phyloP scores from a whole-genome alignment of 1,140 invertebrate species.

The Drosophila hydei region DNA sequence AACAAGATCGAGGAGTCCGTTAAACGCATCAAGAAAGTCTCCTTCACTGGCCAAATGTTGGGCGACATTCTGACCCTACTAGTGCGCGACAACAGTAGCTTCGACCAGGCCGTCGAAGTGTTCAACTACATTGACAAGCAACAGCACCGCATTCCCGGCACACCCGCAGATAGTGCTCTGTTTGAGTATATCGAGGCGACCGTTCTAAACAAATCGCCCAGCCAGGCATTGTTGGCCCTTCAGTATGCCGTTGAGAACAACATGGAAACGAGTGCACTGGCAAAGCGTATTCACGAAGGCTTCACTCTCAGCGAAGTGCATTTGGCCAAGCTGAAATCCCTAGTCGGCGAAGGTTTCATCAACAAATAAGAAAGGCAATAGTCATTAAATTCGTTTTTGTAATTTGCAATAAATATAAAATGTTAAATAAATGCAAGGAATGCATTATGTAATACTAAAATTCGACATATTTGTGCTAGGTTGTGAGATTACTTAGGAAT shows the following conservation, averaged over 20 bases:
- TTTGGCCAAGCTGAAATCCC: slow-evolving; percentile 84
- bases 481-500: slow-evolving; percentile 27
- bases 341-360: slow-evolving; percentile 83
- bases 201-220: slow-evolving; percentile 84
- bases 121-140: slow-evolving; percentile 85
- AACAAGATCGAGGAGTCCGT: slow-evolving; percentile 84
- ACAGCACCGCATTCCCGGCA: slow-evolving; percentile 85
- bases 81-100: slow-evolving; percentile 84
- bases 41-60: slow-evolving; percentile 86
- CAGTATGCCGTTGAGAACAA: slow-evolving; percentile 85
- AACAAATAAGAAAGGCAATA: slow-evolving; percentile 50
- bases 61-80: slow-evolving; percentile 85
- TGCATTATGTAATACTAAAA: slow-evolving; percentile 29
- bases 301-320: slow-evolving; percentile 85
- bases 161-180: slow-evolving; percentile 84
- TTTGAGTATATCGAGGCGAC: slow-evolving; percentile 84
- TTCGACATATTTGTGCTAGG: slow-evolving; percentile 5
- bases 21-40: slow-evolving; percentile 73
- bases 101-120: slow-evolving; percentile 84
- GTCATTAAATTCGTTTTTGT: slow-evolving; percentile 33
- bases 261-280: slow-evolving; percentile 84
- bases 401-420: slow-evolving; percentile 43
- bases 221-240: slow-evolving; percentile 84
- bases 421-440: slow-evolving; percentile 33
- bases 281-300: slow-evolving; percentile 80